Conservation (phyloP, 2,888 invertebrate genomes). For the Itoplectis maculator region DNA sequence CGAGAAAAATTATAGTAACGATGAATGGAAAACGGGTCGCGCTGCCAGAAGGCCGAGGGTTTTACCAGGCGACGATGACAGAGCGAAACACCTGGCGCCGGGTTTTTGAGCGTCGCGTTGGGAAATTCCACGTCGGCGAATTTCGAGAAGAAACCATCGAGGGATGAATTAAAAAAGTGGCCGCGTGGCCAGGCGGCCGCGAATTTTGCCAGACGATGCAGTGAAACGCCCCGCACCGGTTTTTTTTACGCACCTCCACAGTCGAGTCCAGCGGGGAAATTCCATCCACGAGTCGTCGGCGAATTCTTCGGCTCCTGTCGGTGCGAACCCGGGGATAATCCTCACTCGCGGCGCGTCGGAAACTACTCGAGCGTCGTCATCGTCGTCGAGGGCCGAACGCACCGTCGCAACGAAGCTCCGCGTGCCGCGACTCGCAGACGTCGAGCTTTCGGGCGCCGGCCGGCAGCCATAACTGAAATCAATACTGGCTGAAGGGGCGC, state of each 20-base stretch:
- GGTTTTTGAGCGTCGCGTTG: too few relatives aligned
- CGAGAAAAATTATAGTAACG: too few relatives aligned
- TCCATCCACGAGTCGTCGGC: conserved; percentile 56
- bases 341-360: conserved; percentile 32
- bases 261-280: conserved; percentile 46
- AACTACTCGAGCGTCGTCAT: conserved; percentile 38
- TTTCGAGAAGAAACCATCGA: too few relatives aligned
- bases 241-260: conserved; percentile 59
- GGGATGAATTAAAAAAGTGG: background rate
- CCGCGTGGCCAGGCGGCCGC: conserved; percentile 17
- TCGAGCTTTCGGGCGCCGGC: conserved; percentile 68
- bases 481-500: conserved; percentile 78
- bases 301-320: conserved; percentile 43
- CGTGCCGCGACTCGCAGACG: conserved; percentile 55
- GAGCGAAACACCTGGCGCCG: too few relatives aligned
- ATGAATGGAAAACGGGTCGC: too few relatives aligned
- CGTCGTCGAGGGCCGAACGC: conserved; percentile 44
- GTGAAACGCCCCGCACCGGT: conserved; percentile 1
- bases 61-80: too few relatives aligned
- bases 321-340: background rate
- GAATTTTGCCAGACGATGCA: background rate
- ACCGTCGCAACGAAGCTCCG: conserved; percentile 38
- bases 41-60: too few relatives aligned
- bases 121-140: too few relatives aligned
- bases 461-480: conserved; percentile 81